Conservation (phyloP, 2,888 invertebrate species). For the Plebejus anna region DNA sequence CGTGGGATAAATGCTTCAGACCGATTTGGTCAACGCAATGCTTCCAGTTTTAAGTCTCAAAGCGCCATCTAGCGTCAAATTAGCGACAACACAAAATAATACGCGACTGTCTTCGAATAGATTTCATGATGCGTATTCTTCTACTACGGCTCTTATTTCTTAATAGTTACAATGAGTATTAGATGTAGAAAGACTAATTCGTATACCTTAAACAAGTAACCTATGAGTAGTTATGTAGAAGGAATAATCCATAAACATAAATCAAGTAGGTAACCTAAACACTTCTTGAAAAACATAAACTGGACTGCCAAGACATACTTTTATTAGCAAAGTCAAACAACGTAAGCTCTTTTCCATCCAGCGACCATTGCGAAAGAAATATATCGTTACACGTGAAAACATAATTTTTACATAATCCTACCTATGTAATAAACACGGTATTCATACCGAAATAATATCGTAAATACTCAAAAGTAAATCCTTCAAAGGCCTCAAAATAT, state of each 20-base stretch:
- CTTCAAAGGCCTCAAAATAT: not conserved
- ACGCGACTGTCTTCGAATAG: not conserved
- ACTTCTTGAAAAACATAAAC: too few relatives aligned
- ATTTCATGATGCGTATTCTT: not conserved
- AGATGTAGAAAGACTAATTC: not conserved
- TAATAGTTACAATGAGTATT: not conserved
- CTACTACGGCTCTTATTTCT: not conserved
- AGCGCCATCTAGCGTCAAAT: constrained; percentile 3
- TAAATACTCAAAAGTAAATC: not conserved
- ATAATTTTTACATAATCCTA: too few relatives aligned
- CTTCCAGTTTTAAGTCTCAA: not conserved
- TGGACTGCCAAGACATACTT: too few relatives aligned
- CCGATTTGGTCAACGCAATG: constrained; percentile 13
- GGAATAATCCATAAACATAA: not conserved
- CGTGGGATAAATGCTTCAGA: constrained; percentile 6
- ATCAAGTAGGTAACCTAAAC: too few relatives aligned
- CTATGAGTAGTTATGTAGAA: not conserved
- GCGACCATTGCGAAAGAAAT: not conserved
- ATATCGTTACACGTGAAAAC: not conserved
- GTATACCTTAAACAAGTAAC: too few relatives aligned
- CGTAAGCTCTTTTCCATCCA: too few relatives aligned
- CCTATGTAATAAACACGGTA: not conserved
- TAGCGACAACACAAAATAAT: not conserved
- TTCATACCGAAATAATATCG: not conserved
- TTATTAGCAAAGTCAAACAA: too few relatives aligned